Conservation (phyloP, 2,113 vertebrate species). For the Hemichromis elongatus region DNA sequence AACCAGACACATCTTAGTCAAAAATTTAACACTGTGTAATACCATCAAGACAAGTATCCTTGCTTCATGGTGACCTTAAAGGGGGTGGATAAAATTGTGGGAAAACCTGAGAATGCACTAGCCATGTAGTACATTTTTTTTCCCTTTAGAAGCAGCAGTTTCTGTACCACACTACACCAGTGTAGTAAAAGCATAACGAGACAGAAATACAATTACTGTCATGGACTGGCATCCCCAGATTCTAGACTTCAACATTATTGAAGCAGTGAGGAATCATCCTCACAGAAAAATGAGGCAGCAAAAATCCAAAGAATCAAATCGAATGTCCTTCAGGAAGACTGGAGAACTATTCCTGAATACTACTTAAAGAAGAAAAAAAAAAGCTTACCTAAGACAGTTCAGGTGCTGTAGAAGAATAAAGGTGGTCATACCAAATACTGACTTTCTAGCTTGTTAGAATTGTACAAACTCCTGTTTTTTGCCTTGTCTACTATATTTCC, state of each 20-base stretch:
- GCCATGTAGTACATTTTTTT: neutral
- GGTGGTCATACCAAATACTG: neutral
- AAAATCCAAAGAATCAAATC: neutral
- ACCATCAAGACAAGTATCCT: neutral
- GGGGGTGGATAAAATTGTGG: neutral
- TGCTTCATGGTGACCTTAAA: conserved; percentile 27
- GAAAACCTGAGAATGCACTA: neutral
- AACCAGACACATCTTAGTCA: conserved; percentile 10
- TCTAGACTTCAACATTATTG: neutral
- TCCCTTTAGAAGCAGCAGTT: neutral
- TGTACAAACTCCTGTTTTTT: neutral
- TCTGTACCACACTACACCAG: neutral
- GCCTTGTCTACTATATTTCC: neutral
- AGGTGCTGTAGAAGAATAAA: neutral
- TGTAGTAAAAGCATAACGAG: neutral
- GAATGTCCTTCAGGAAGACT: neutral
- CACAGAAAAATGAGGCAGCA: neutral
- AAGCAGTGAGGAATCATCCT: neutral
- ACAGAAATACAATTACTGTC: neutral
- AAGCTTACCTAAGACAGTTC: neutral
- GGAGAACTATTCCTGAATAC: neutral
- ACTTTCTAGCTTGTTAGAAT: neutral
- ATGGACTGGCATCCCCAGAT: neutral
- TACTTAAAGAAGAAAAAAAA: neutral
- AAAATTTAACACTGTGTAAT: conserved; percentile 7